Conservation (phyloP, 1,140 invertebrate genomes). For the Lethocerus indicus region DNA sequence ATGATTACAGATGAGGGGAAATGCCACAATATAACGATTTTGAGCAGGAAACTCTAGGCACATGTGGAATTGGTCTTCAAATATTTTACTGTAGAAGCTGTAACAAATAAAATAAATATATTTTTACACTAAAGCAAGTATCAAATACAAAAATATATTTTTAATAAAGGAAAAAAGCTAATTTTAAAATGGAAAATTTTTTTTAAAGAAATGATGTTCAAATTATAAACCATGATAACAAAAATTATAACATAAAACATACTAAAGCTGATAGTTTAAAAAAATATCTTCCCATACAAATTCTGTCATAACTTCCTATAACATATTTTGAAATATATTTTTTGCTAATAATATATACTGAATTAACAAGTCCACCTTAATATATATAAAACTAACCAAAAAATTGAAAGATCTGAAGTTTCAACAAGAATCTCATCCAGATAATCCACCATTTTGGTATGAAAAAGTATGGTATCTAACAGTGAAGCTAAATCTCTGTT, state of each 20-base stretch:
- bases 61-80: constrained; percentile 97
- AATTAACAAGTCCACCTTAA: not conserved
- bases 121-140: constrained; percentile 2
- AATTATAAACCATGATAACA: constrained; percentile 24
- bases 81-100: constrained; percentile 90
- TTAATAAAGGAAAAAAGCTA: not conserved
- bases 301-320: no score
- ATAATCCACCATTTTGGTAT: constrained; percentile 96
- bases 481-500: constrained; percentile 75
- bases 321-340: no score
- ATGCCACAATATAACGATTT: constrained; percentile 93
- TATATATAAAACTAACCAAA: constrained; percentile 58
- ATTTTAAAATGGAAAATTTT: not conserved
- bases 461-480: constrained; percentile 91
- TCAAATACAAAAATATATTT: not conserved
- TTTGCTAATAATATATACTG: no score
- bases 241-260: constrained; percentile 92
- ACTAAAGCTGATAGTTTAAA: no score
- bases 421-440: constrained; percentile 94
- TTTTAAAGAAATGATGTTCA: not conserved
- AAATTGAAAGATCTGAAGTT: constrained; percentile 91
- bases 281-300: no score
- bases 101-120: constrained; percentile 15
- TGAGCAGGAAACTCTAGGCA: constrained; percentile 96
- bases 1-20: constrained; percentile 93